phyloP scores from a whole-genome alignment of 2,888 invertebrate species.

The Ashinkailepas kermadecensis region DNA sequence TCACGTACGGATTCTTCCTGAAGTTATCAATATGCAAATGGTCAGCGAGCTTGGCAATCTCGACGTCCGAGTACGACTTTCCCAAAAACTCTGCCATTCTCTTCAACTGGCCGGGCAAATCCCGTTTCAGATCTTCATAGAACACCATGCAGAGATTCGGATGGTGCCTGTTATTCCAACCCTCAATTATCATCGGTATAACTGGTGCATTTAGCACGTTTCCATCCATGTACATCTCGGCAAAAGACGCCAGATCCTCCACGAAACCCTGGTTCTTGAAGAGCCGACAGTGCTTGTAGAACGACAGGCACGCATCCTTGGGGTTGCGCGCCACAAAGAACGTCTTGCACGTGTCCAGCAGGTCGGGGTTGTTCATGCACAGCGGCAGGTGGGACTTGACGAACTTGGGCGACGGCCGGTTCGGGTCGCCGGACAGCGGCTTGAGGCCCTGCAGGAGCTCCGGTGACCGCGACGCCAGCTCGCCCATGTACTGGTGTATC shows the following conservation, averaged over 20 bases:
- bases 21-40: constrained; percentile 27
- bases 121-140: constrained; percentile 24
- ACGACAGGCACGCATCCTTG: constrained; percentile 7
- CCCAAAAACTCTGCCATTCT: constrained; percentile 25
- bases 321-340: constrained; percentile 13
- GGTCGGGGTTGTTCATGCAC: constrained; percentile 9
- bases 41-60: constrained; percentile 14
- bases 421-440: not conserved
- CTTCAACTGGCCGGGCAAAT: not conserved
- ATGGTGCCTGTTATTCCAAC: constrained; percentile 25
- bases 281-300: constrained; percentile 11
- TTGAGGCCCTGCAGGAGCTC: not conserved
- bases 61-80: constrained; percentile 24
- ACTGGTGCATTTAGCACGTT: not conserved
- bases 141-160: constrained; percentile 26
- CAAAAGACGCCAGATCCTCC: not conserved
- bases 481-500: not conserved
- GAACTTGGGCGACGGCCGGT: constrained; percentile 48
- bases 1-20: constrained; percentile 25
- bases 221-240: not conserved
- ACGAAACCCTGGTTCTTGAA: not conserved
- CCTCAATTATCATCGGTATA: constrained; percentile 21
- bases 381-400: constrained; percentile 71
- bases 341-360: constrained; percentile 2
- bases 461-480: not conserved